Evolutionary conservation across 2,888 invertebrate genomes (phyloP), one percentile per base, ranked within the genome.

Genomic region (Escarpia spicata): DNA sequence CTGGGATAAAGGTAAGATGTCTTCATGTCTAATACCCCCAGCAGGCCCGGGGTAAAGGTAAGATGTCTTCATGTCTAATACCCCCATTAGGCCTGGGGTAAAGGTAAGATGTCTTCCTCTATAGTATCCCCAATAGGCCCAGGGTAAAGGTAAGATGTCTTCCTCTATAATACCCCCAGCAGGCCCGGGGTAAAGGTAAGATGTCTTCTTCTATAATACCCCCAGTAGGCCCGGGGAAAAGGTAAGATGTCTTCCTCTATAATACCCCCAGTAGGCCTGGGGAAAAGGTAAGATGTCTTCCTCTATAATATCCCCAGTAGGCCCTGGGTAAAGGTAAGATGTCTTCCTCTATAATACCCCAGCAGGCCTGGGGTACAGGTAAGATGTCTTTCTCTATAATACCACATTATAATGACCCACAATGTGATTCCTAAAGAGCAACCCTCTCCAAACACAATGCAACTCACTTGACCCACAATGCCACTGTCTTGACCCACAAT

Each of bases 141-240:
- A 97, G 3, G 97, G 97, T 95, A 97, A 97, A 96, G 97, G 97
- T 92, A 97, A 97, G 97, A 97, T 90, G 97, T 97, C 37, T 37
- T 37, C 37, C 37, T 37, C 97, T 95, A 97, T 97, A 94, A 97
- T 97, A 89, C 97, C 97, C 37, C 97, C 97, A 91, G 98, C 97
- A 3, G 97, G 97, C 95, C 97, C 97, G 96, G 97, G 97, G 92
- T 97, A 97, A 97, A 97, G 90, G 97, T n/a, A 52, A 98, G 97
- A 95, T 96, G 98, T 37, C 37, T 37, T 37, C 37, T 1, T 37
- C 92, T 94, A 10, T 45, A 95, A 97, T 97, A 95, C 97, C 97
- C 94, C 97, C 97, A 97, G 90, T 97, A 97, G 37, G 97, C 97
- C 91, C 98, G 97, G 3, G 97, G 97, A 95, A 97, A 97, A 96